Evolutionary conservation across 2,113 vertebrate species (phyloP).

Genomic region (Rhagologus leucostigma): DNA sequence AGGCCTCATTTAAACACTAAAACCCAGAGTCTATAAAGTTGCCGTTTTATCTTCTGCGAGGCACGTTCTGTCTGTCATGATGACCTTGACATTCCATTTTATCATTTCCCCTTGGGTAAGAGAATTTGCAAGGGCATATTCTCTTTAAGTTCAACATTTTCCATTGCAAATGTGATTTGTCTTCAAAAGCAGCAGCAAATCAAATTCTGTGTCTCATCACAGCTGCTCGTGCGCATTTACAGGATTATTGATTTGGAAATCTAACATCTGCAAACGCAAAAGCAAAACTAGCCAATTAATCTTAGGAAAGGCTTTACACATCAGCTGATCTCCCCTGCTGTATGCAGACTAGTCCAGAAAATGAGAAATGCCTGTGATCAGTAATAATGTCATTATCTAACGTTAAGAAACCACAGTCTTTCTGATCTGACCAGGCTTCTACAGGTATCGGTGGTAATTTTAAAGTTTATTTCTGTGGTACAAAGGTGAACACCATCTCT

Average conservation of each 20-base stretch:
- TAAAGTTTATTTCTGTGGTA: neutral
- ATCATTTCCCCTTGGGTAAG: slow-evolving; percentile 36
- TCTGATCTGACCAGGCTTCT: neutral
- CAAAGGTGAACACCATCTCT: neutral
- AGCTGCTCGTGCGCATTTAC: neutral
- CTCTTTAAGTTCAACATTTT: slow-evolving; percentile 4
- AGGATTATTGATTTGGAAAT: slow-evolving; percentile 42
- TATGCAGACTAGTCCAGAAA: neutral
- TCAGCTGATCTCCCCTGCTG: slow-evolving; percentile 2
- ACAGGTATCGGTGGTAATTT: neutral
- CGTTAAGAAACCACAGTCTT: neutral
- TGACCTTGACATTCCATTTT: slow-evolving; percentile 52
- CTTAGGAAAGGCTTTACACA: slow-evolving; percentile 1
- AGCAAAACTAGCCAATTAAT: neutral
- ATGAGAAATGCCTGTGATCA: neutral
- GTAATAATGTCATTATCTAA: neutral
- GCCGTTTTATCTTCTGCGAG: neutral
- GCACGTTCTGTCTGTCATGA: neutral
- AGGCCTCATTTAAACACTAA: neutral
- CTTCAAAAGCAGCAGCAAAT: slow-evolving; percentile 43
- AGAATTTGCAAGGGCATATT: slow-evolving; percentile 23
- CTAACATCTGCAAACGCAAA: slow-evolving; percentile 42
- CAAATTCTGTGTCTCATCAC: slow-evolving; percentile 25
- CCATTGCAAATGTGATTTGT: slow-evolving; percentile 38
- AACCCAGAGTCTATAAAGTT: neutral